Evolutionary conservation across 2,113 vertebrate genomes (phyloP).

Genomic region (Syngnathus floridae): DNA sequence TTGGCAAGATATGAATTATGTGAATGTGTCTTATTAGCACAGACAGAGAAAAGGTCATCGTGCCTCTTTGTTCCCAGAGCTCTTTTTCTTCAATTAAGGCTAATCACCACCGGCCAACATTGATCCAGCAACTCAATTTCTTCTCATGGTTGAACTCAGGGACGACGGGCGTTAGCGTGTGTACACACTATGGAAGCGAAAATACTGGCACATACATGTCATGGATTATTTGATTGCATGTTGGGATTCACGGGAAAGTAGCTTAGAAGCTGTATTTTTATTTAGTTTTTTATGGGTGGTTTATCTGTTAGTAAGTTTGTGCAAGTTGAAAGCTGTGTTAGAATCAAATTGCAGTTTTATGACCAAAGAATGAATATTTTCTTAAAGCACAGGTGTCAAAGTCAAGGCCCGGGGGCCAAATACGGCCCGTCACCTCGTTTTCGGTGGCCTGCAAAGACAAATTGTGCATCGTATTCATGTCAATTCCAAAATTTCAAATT

Average conservation of each 20-base stretch:
- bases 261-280: too few relatives aligned
- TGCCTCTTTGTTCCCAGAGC: slow-evolving; percentile 67
- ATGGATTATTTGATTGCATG: too few relatives aligned
- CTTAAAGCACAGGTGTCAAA: too few relatives aligned
- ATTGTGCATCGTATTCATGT: too few relatives aligned
- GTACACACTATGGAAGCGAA: background rate
- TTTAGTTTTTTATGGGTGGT: too few relatives aligned
- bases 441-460: too few relatives aligned
- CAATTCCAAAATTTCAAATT: too few relatives aligned
- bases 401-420: too few relatives aligned
- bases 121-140: slow-evolving; percentile 62
- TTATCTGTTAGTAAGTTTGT: too few relatives aligned
- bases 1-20: slow-evolving; percentile 52
- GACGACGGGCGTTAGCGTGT: background rate
- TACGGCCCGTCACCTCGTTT: too few relatives aligned
- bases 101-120: slow-evolving; percentile 66
- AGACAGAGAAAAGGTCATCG: slow-evolving; percentile 70
- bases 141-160: slow-evolving; percentile 50
- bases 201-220: background rate
- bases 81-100: slow-evolving; percentile 68
- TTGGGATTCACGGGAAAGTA: too few relatives aligned
- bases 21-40: slow-evolving; percentile 65
- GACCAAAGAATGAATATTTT: background rate
- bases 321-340: background rate
- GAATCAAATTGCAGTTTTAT: background rate